Evolutionary conservation across 1,140 invertebrate genomes (phyloP), one percentile per base, ranked within the genome.

Genomic region (Lucilia cuprina): DNA sequence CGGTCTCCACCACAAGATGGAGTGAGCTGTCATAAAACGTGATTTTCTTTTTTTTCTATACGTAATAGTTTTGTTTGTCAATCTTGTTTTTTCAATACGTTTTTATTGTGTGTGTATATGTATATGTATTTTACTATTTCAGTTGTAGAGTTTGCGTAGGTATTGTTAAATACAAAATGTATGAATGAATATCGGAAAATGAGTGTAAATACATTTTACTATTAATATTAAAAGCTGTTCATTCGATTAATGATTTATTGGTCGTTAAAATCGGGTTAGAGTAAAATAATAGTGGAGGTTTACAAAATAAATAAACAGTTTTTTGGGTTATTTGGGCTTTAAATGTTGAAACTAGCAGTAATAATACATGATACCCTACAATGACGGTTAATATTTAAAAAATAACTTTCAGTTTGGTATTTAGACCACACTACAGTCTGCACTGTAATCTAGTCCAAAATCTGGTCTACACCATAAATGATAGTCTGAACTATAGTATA

Each of bases 21-120:
- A 82, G 82, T 82, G 30, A 82, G 55, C 55, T 82, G 82, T 82
- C 50, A 17, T 82, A 82, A 82, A 82, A 82, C 82, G 41, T 83
- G 74, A 70, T 83, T 83, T 74, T 60, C 19, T 50, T 83, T 83
- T 74, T 60, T 35, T 50, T 80, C n/a, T 30, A 30, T 30, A 30
- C 25, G 25, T 2, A 25, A 80, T 70, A 70, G n/a, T 70, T 21
- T 70, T 41, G 3, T 17, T 60, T 60, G 55, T 60, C n/a, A 7
- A 17, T n/a, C 14, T 17, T n/a, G 55, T 5, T 60, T n/a, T 60
- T 60, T 60, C 7, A 14, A 0, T 17, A n/a, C 55, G 14, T 60
- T 60, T 60, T 17, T 60, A 0, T n/a, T n/a, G n/a, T n/a, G n/a
- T n/a, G n/a, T 70, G 0, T 70, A 3, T 70, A 7, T 21, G 5